A percentile compares a stretch with the other conserved stretches of the same genome.
Evolutionary conservation across 2,113 vertebrate species (phyloP).

Genomic region (Oncorhynchus clarkii): DNA sequence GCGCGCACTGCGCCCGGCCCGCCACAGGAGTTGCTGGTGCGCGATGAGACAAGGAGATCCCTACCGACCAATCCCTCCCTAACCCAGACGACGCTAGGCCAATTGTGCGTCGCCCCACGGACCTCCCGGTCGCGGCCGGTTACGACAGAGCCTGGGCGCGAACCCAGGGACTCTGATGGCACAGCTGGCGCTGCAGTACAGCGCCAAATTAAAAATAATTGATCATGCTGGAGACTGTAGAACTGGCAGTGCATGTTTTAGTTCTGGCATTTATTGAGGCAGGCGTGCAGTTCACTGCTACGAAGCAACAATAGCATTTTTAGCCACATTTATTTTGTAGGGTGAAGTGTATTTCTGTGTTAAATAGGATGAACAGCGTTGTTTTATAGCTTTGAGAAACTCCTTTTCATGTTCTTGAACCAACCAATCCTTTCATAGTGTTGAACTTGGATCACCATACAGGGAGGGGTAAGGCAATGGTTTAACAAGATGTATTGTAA

Average conservation of each 20-base stretch:
- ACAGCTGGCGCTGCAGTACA: too few relatives aligned
- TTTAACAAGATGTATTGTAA: neutral
- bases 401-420: neutral
- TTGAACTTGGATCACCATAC: neutral
- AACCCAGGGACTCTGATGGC: too few relatives aligned
- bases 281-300: neutral
- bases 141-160: too few relatives aligned
- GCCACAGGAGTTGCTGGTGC: too few relatives aligned
- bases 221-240: conserved; percentile 6
- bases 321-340: neutral
- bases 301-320: neutral
- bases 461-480: neutral
- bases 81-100: too few relatives aligned
- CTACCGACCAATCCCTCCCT: too few relatives aligned
- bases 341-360: neutral
- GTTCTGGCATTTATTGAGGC: neutral
- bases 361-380: neutral
- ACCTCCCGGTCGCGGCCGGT: too few relatives aligned
- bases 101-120: too few relatives aligned
- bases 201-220: too few relatives aligned
- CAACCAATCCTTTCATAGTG: neutral
- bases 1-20: too few relatives aligned
- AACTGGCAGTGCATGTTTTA: neutral
- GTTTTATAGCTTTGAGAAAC: neutral
- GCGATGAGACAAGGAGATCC: too few relatives aligned